Evolutionary conservation across 2,888 invertebrate species (phyloP).

Genomic region (Hetaerina titia): DNA sequence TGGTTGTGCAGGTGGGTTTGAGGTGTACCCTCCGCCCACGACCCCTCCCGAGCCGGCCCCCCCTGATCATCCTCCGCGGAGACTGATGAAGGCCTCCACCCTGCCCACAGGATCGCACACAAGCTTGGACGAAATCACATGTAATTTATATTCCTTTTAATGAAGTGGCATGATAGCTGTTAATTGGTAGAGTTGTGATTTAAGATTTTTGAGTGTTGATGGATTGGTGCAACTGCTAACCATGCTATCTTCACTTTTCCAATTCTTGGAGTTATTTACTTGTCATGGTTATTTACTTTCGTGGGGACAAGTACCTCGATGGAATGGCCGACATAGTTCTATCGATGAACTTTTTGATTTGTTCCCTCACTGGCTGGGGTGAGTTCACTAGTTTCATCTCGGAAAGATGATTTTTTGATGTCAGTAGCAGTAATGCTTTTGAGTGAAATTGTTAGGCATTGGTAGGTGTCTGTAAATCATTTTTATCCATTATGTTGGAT

Average conservation of each 20-base stretch:
- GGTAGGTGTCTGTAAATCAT: too few relatives aligned
- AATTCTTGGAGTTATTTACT: neutral
- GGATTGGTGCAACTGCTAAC: neutral
- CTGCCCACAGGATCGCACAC: slow-evolving; percentile 76
- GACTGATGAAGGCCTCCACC: slow-evolving; percentile 74
- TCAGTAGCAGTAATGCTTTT: too few relatives aligned
- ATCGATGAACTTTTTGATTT: too few relatives aligned
- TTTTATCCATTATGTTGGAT: too few relatives aligned
- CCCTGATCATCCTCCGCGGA: slow-evolving; percentile 84
- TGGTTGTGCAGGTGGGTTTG: slow-evolving; percentile 81
- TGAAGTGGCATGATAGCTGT: slow-evolving; percentile 64
- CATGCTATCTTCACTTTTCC: neutral
- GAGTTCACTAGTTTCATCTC: too few relatives aligned
- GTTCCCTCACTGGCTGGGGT: too few relatives aligned
- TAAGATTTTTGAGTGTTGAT: neutral
- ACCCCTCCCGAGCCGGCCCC: slow-evolving; percentile 92
- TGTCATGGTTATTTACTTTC: neutral
- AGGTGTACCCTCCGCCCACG: slow-evolving; percentile 90
- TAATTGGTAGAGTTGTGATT: neutral
- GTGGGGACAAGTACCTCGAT: neutral
- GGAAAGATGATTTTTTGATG: too few relatives aligned
- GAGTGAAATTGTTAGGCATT: too few relatives aligned
- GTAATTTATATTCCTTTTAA: slow-evolving; percentile 76
- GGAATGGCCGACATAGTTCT: neutral
- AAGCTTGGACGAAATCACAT: slow-evolving; percentile 84